Percentiles rank a stretch among this genome's conserved stretches.
Evolutionary conservation across 2,113 vertebrate species (phyloP).

Genomic region (Cavia porcellus): DNA sequence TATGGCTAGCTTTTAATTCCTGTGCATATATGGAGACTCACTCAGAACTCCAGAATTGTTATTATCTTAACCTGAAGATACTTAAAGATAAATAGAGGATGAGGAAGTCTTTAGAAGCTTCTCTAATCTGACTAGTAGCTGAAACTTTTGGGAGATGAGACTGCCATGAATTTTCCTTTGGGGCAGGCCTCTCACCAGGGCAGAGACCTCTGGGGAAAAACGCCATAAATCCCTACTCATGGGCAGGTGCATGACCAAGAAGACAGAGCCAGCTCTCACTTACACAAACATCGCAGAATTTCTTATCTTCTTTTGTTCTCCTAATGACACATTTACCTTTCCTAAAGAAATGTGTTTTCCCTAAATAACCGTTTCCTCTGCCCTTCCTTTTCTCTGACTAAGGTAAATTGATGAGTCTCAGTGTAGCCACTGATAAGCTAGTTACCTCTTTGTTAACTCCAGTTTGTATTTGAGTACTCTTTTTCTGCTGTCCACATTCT

Average conservation of each 20-base stretch:
- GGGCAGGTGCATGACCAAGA: background rate
- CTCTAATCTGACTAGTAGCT: background rate
- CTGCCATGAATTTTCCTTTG: background rate
- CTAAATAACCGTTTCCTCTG: background rate
- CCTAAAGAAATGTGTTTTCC: background rate
- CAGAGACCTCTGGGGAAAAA: background rate
- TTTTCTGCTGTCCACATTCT: background rate
- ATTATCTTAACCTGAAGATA: background rate
- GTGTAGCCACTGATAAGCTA: background rate
- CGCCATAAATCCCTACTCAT: background rate
- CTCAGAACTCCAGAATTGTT: background rate
- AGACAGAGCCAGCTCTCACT: background rate
- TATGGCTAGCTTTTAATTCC: background rate
- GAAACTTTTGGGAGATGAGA: background rate
- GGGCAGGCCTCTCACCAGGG: background rate
- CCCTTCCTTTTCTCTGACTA: background rate
- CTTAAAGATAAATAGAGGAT: background rate
- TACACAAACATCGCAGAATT: background rate
- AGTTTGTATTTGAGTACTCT: background rate
- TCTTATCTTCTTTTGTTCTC: background rate
- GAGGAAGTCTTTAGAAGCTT: background rate
- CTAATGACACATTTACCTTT: background rate
- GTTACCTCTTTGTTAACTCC: background rate
- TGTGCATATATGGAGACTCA: background rate
- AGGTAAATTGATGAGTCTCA: background rate